phyloP scores from a whole-genome alignment of 2,113 vertebrate genomes.

The Osmerus eperlanus region DNA sequence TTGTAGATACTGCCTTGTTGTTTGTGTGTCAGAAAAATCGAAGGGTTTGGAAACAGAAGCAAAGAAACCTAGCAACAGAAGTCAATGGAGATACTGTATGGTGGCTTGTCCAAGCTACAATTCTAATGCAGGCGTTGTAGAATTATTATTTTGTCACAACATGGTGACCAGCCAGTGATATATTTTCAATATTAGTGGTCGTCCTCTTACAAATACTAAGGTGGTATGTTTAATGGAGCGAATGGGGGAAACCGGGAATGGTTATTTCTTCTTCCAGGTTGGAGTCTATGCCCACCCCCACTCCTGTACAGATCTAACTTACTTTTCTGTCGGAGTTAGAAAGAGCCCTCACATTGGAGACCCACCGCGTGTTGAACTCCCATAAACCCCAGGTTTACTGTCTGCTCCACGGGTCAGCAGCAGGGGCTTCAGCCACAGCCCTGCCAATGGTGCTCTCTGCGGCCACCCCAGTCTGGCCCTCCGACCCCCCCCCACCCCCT shows the following conservation, averaged over 20 bases:
- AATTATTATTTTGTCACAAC: too few species aligned
- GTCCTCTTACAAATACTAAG: too few species aligned
- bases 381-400: slow-evolving; percentile 55
- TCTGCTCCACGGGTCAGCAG: slow-evolving; percentile 63
- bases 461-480: slow-evolving; percentile 48
- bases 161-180: too few species aligned
- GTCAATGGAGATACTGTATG: too few species aligned
- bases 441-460: slow-evolving; percentile 62
- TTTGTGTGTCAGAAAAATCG: too few species aligned
- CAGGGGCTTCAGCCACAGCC: slow-evolving; percentile 60
- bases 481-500: neutral
- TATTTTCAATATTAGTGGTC: too few species aligned
- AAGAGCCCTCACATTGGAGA: slow-evolving; percentile 48
- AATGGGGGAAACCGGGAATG: neutral
- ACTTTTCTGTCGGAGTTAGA: slow-evolving; percentile 26
- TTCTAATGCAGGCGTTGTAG: too few species aligned
- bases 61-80: too few species aligned
- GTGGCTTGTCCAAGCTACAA: too few species aligned
- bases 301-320: slow-evolving; percentile 28
- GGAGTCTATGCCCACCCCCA: neutral
- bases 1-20: too few species aligned
- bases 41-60: too few species aligned
- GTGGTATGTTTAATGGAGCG: neutral
- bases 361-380: slow-evolving; percentile 51
- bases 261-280: neutral